Evolutionary conservation across 2,888 invertebrate genomes (phyloP).

Genomic region (Mylabris sibirica): DNA sequence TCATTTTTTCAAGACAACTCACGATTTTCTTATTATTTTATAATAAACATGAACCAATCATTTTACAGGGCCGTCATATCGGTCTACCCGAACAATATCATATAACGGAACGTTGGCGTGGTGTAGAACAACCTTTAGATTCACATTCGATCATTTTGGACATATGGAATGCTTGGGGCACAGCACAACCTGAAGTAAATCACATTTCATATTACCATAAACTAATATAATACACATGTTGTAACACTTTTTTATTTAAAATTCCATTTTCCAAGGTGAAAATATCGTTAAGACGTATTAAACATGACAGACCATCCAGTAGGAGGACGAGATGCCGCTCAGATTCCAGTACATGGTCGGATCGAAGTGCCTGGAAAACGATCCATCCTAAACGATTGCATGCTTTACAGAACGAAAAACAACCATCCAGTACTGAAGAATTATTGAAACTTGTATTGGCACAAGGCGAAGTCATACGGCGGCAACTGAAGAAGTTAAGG

Average conservation of each 20-base stretch:
- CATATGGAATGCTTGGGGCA: slow-evolving; percentile 83
- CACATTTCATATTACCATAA: slow-evolving; percentile 9
- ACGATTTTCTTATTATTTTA: slow-evolving; percentile 21
- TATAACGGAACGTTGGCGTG: slow-evolving; percentile 80
- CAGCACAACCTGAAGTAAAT: slow-evolving; percentile 70
- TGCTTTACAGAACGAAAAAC: slow-evolving; percentile 58
- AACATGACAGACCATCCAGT: slow-evolving; percentile 52
- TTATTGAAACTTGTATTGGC: slow-evolving; percentile 66
- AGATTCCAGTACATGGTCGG: slow-evolving; percentile 57
- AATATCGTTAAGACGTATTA: slow-evolving; percentile 59
- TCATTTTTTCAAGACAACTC: slow-evolving; percentile 19
- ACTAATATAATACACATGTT: background rate
- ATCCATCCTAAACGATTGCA: slow-evolving; percentile 61
- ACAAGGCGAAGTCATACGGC: slow-evolving; percentile 68
- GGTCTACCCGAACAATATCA: slow-evolving; percentile 65
- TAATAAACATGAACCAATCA: slow-evolving; percentile 13
- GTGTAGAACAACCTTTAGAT: slow-evolving; percentile 76
- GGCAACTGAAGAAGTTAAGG: slow-evolving; percentile 60
- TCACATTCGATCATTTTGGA: slow-evolving; percentile 77
- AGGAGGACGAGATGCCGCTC: slow-evolving; percentile 56
- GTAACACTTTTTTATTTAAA: background rate
- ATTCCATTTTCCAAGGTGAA: slow-evolving; percentile 56
- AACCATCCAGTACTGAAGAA: slow-evolving; percentile 62
- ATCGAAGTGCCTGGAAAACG: slow-evolving; percentile 58
- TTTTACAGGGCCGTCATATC: slow-evolving; percentile 56